Evolutionary conservation across 2,888 invertebrate species (phyloP).

Genomic region (Lamproptera curius): DNA sequence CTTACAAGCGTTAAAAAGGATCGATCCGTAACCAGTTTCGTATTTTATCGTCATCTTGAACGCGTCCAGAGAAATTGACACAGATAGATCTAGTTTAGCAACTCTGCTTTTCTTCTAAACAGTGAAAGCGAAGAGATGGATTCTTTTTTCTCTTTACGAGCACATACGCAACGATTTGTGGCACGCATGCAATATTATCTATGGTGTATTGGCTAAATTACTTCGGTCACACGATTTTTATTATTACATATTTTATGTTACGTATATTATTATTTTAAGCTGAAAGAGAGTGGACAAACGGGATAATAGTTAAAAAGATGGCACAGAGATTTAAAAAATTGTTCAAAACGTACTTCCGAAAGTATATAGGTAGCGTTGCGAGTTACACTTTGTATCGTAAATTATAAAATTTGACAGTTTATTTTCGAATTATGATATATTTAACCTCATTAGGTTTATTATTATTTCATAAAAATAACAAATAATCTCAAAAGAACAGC

Average conservation of each 20-base stretch:
- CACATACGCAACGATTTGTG: not conserved
- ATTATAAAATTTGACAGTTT: too few relatives aligned
- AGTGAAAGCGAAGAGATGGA: constrained; percentile 27
- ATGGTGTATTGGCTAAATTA: too few relatives aligned
- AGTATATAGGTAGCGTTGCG: too few relatives aligned
- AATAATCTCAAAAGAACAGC: too few relatives aligned
- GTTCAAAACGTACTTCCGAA: too few relatives aligned
- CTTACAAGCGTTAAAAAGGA: constrained; percentile 11
- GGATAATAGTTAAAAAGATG: too few relatives aligned
- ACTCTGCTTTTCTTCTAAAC: constrained; percentile 27
- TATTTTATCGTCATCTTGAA: constrained; percentile 13
- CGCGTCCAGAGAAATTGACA: constrained; percentile 25
- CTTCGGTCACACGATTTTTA: not conserved
- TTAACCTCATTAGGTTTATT: too few relatives aligned
- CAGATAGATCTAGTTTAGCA: constrained; percentile 27
- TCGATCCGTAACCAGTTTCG: constrained; percentile 14
- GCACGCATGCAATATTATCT: not conserved
- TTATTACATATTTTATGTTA: not conserved
- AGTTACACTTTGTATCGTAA: too few relatives aligned
- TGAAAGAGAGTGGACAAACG: too few relatives aligned
- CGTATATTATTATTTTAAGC: not conserved
- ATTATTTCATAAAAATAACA: too few relatives aligned
- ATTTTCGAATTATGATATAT: too few relatives aligned
- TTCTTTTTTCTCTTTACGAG: constrained; percentile 20
- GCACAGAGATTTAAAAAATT: too few relatives aligned